These are phyloP conservation scores for Hippolais icterina DNA, from an alignment of 2,113 vertebrate genomes.

Conservation along the genomic window DNA sequence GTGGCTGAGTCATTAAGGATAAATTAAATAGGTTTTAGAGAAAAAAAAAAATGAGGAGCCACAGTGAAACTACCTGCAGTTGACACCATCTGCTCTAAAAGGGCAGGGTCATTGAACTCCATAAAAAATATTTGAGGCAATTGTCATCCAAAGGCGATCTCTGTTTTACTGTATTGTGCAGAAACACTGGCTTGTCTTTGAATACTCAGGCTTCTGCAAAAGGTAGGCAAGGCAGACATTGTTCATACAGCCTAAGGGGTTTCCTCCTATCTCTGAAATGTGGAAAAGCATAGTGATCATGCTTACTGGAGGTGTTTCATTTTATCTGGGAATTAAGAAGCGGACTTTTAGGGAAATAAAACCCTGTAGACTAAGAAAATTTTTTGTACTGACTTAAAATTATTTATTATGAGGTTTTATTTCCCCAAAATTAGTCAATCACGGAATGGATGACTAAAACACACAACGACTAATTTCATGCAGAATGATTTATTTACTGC, in stretches of 20 bases:
- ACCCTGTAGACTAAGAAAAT: neutral
- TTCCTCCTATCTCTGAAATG: neutral
- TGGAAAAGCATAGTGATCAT: neutral
- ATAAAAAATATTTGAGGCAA: neutral
- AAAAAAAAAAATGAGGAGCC: neutral
- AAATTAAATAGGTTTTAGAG: neutral
- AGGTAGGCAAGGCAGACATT: neutral
- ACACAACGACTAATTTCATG: neutral
- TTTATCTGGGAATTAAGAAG: neutral
- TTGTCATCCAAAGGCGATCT: neutral
- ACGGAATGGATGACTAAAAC: neutral
- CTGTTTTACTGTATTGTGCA: neutral
- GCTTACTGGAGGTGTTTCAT: neutral
- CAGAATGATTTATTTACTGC: neutral
- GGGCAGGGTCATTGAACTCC: neutral
- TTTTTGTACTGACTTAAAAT: neutral
- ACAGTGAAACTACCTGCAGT: neutral
- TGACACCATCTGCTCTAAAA: neutral
- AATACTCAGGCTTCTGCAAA: neutral
- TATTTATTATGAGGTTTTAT: neutral
- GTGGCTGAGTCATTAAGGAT: neutral
- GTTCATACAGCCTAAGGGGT: neutral
- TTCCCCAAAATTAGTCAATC: neutral
- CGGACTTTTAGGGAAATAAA: neutral
- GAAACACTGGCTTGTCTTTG: neutral